These are phyloP conservation scores for Rhinichthys osculus DNA, from an alignment of 2,797 vertebrate genomes.

Conservation along the genomic window DNA sequence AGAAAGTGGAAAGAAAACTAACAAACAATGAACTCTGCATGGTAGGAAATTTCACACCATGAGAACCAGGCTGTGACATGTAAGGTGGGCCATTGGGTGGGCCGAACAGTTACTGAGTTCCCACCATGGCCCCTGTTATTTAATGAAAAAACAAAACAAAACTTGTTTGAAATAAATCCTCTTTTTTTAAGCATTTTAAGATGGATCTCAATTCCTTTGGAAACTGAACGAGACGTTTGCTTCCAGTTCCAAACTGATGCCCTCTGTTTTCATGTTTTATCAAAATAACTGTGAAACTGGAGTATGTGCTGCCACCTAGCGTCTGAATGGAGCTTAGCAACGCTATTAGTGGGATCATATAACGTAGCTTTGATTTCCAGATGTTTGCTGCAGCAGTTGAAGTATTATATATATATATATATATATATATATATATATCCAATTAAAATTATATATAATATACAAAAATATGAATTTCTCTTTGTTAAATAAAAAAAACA, in stretches of 20 bases:
- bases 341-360: neutral
- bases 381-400: neutral
- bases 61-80: neutral
- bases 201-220: neutral
- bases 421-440: neutral
- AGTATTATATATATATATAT: neutral
- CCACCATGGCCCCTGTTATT: neutral
- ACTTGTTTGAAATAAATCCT: neutral
- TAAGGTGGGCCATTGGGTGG: neutral
- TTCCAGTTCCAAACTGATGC: neutral
- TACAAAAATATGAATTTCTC: neutral
- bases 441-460: neutral
- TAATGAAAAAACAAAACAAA: neutral
- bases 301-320: constrained; percentile 60
- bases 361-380: neutral
- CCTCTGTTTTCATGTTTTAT: neutral
- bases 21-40: neutral
- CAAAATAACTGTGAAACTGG: constrained; percentile 29
- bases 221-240: neutral
- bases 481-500: neutral
- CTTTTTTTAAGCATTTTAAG: neutral
- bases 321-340: constrained; percentile 11
- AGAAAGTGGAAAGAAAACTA: neutral
- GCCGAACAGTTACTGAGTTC: neutral
- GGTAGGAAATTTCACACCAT: neutral